phyloP scores from a whole-genome alignment of 2,888 invertebrate species.

The Arctia plantaginis region DNA sequence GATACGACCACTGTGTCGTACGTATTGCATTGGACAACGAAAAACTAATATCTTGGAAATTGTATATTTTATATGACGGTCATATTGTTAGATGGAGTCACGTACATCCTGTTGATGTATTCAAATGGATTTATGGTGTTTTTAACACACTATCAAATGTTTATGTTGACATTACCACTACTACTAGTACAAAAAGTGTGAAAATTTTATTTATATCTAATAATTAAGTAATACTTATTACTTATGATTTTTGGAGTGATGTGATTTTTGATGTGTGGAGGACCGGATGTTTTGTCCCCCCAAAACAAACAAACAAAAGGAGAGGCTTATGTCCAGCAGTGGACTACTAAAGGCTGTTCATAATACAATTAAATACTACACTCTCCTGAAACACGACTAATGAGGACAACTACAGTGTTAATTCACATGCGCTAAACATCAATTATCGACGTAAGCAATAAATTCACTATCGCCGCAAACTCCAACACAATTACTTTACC shows the following conservation, averaged over 20 bases:
- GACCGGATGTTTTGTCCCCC: not conserved
- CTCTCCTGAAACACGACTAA: not conserved
- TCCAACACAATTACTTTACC: not conserved
- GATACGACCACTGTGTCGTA: conserved; percentile 1
- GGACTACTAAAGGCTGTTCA: not conserved
- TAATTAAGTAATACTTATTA: not conserved
- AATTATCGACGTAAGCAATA: conserved; percentile 6
- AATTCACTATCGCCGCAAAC: not conserved
- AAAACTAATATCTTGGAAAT: conserved; percentile 26
- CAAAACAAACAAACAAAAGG: not conserved
- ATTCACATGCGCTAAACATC: not conserved
- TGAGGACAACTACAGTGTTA: not conserved
- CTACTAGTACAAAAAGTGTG: not conserved
- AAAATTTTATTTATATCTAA: not conserved
- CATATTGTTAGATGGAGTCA: conserved; percentile 15
- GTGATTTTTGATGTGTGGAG: not conserved
- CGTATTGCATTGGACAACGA: conserved; percentile 34
- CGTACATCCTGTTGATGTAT: conserved; percentile 16
- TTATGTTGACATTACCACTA: not conserved
- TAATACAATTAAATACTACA: not conserved
- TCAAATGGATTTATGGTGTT: not conserved
- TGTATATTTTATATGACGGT: conserved; percentile 9
- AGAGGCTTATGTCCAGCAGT: not conserved
- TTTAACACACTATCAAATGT: not conserved
- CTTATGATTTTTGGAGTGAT: not conserved